phyloP scores from a whole-genome alignment of 2,888 invertebrate genomes.

The Habroteleia sp. region DNA sequence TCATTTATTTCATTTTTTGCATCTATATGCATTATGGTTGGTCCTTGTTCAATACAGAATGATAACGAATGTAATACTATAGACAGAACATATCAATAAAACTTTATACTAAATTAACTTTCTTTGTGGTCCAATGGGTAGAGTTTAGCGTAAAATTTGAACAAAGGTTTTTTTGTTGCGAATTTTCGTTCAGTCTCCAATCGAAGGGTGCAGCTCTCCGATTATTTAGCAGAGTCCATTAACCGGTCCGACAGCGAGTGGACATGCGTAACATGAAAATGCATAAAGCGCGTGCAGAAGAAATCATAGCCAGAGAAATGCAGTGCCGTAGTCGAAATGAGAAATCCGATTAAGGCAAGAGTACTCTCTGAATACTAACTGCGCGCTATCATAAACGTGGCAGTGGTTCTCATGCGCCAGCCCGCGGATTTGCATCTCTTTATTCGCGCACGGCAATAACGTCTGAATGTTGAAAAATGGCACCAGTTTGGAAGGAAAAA shows the following conservation, averaged over 20 bases:
- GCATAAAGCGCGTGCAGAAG: slow-evolving; percentile 53
- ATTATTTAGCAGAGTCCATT: slow-evolving; percentile 53
- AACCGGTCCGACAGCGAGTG: slow-evolving; percentile 38
- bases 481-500: not conserved
- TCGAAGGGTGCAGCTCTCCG: slow-evolving; percentile 8
- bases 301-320: slow-evolving; percentile 58
- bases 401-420: slow-evolving; percentile 52
- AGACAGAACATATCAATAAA: too few species aligned
- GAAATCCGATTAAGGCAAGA: slow-evolving; percentile 66
- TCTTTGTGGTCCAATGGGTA: too few species aligned
- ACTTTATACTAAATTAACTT: too few species aligned
- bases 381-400: slow-evolving; percentile 56
- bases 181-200: too few species aligned
- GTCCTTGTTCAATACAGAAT: too few species aligned
- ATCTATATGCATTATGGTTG: too few species aligned
- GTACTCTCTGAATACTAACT: slow-evolving; percentile 67
- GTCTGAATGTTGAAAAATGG: slow-evolving; percentile 24
- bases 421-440: slow-evolving; percentile 58
- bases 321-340: slow-evolving; percentile 56
- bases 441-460: slow-evolving; percentile 27
- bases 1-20: too few species aligned
- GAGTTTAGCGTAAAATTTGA: too few species aligned
- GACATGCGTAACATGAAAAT: slow-evolving; percentile 58
- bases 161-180: too few species aligned
- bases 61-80: too few species aligned